These are phyloP conservation scores for Nomada goodeniana DNA, from an alignment of 2,888 invertebrate species.

Conservation along the genomic window DNA sequence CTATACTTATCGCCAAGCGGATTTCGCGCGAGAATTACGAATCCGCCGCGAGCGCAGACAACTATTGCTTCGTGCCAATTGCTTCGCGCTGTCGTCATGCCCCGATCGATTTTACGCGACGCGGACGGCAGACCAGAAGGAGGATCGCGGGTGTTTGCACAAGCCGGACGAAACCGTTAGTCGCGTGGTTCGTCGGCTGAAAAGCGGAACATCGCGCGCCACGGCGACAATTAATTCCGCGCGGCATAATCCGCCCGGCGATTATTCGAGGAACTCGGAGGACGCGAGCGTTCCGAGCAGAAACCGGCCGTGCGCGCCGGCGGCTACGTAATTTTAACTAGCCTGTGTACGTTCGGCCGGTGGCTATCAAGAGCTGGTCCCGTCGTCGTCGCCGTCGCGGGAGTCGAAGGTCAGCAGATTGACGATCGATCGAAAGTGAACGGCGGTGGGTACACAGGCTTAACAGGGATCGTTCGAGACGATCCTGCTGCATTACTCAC, in stretches of 20 bases:
- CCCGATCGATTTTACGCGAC: conserved; percentile 21
- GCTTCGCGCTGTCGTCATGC: conserved; percentile 22
- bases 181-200: conserved; percentile 30
- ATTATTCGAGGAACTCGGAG: conserved; percentile 58
- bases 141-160: neutral
- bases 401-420: conserved; percentile 61
- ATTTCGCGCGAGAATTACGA: conserved; percentile 25
- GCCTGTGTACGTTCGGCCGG: conserved; percentile 25
- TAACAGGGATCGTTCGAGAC: conserved; percentile 42
- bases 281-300: conserved; percentile 44
- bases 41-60: conserved; percentile 25
- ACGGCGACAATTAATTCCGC: conserved; percentile 41
- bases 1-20: neutral
- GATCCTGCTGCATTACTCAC: conserved; percentile 64
- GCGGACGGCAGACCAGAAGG: neutral
- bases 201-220: conserved; percentile 23
- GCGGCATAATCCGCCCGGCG: conserved; percentile 40
- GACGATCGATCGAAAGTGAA: conserved; percentile 61
- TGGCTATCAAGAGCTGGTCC: conserved; percentile 22
- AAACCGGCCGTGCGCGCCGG: conserved; percentile 27
- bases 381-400: conserved; percentile 16
- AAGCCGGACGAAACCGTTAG: conserved; percentile 36
- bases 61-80: conserved; percentile 52
- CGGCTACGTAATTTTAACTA: conserved; percentile 46
- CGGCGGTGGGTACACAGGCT: conserved; percentile 37